phyloP scores from a whole-genome alignment of 2,888 invertebrate genomes.

The Argynnis bischoffii region DNA sequence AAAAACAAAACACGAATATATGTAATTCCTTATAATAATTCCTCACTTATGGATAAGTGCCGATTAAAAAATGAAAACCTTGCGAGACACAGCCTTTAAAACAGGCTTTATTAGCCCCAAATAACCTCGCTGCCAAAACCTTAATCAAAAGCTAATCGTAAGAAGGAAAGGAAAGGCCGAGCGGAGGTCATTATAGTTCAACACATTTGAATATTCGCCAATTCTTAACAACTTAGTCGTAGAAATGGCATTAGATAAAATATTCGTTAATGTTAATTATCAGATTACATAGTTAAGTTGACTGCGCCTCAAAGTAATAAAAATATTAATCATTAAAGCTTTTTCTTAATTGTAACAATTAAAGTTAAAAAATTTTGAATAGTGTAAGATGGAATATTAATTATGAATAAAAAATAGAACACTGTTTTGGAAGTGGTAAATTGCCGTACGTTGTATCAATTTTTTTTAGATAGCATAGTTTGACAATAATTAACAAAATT shows the following conservation, averaged over 20 bases:
- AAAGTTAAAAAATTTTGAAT: too few species aligned
- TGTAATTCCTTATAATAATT: constrained; percentile 3
- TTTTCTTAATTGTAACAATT: too few species aligned
- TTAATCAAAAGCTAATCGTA: constrained; percentile 33
- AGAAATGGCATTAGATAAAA: background rate
- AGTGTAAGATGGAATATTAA: too few species aligned
- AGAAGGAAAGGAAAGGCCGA: constrained; percentile 27
- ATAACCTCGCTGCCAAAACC: constrained; percentile 33
- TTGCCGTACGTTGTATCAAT: too few species aligned
- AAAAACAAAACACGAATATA: background rate
- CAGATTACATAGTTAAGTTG: too few species aligned
- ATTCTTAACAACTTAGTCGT: constrained; percentile 7
- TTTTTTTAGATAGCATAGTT: too few species aligned
- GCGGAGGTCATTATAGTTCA: constrained; percentile 30
- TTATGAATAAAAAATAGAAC: too few species aligned
- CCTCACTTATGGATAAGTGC: constrained; percentile 9
- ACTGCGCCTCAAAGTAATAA: too few species aligned
- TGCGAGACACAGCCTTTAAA: constrained; percentile 22
- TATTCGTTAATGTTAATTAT: background rate
- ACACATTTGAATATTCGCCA: constrained; percentile 35
- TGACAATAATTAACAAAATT: too few species aligned
- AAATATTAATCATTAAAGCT: too few species aligned
- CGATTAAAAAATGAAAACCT: constrained; percentile 21
- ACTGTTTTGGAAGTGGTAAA: too few species aligned
- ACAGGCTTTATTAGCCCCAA: constrained; percentile 28